Evolutionary conservation across 2,888 invertebrate genomes (phyloP).

Genomic region (Spodoptera exigua): DNA sequence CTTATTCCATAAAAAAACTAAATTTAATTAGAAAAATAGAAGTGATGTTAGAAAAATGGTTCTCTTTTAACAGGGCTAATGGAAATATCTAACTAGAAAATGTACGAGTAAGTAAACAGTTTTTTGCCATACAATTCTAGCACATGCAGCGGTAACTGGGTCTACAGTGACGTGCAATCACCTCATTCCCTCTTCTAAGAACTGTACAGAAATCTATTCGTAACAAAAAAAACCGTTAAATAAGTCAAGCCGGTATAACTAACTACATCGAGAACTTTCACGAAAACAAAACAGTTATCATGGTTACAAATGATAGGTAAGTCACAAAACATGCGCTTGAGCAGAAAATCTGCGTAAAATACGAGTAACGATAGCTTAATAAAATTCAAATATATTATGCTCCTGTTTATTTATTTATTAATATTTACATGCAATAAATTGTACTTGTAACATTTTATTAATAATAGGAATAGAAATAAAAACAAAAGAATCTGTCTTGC

Average conservation of each 20-base stretch:
- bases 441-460: too few species aligned
- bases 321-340: constrained; percentile 50
- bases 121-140: background rate
- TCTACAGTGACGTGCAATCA: constrained; percentile 11
- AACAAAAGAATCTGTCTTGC: too few species aligned
- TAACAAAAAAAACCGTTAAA: constrained; percentile 32
- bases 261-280: constrained; percentile 53
- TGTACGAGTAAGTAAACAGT: background rate
- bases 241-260: constrained; percentile 30
- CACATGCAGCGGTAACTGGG: constrained; percentile 1
- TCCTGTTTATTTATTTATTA: too few species aligned
- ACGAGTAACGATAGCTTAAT: too few species aligned
- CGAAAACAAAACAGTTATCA: constrained; percentile 46
- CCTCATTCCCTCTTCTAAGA: constrained; percentile 21
- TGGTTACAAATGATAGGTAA: constrained; percentile 57
- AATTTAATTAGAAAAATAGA: too few species aligned
- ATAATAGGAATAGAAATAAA: too few species aligned
- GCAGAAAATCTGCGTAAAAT: constrained; percentile 12
- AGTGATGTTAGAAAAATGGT: too few species aligned
- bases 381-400: too few species aligned
- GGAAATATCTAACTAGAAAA: too few species aligned
- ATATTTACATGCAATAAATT: too few species aligned
- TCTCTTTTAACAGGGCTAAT: too few species aligned
- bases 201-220: constrained; percentile 45
- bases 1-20: too few species aligned